Evolutionary conservation across 2,113 vertebrate genomes (phyloP), one percentile per base, ranked within the genome.

Genomic region (Tachuris rubrigastra): DNA sequence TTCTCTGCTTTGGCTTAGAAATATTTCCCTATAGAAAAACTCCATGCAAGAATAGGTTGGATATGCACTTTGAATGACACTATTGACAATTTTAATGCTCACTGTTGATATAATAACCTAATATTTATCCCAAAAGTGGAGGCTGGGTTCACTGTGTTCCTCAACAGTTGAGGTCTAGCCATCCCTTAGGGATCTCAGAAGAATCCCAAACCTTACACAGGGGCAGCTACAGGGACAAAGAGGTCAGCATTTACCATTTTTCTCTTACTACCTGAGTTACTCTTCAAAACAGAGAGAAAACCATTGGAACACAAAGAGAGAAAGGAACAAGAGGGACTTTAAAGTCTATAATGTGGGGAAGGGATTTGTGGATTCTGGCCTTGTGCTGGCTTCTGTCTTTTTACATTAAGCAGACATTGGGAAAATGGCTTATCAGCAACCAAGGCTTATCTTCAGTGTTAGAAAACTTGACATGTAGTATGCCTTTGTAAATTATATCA

Each of bases 101-200:
- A 52, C 14, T 68, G 10, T 68, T 83, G 47, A 23, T 60, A 33
- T 14, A 68, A 55, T 35, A 79, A 52, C 2, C 27, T 58, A 14
- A 25, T 68, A 83, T 47, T 72, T 17, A 41, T 41, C 24, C 19
- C 65, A 2, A 2, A 49, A 77, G 5, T n/a, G 7, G 6, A 16
- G 27, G 21, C n/a, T 73, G 22, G 6, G 33, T 68, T 78, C 31
- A 28, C n/a, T 47, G 28, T 14, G 14, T 30, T 44, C 20, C 41
- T 62, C 31, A 71, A 35, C 9, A 39, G 18, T 7, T 0, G 0
- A 44, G 24, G 21, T 63, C 44, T 47, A 23, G 24, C 17, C 7
- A 52, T 53, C 65, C 50, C 15, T 42, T 67, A 7, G 17, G 24
- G 31, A 25, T 66, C 18, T 62, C 67, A 46, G 50, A 65, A 69